phyloP scores from a whole-genome alignment of 2,113 vertebrate species.

The Pangasianodon hypophthalmus region DNA sequence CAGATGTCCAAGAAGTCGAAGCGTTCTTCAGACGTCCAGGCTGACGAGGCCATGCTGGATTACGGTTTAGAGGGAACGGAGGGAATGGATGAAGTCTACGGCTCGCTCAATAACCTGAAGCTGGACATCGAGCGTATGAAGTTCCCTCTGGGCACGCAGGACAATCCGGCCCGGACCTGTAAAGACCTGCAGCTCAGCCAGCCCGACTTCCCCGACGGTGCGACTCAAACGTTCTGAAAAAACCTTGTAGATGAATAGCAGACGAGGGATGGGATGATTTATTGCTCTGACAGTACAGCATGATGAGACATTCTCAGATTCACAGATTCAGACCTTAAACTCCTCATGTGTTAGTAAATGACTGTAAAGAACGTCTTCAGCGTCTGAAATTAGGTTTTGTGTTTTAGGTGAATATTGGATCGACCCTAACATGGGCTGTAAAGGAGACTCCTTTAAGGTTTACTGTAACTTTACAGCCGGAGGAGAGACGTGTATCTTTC shows the following conservation, averaged over 20 bases:
- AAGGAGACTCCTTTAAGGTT: conserved; percentile 93
- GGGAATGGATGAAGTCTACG: conserved; percentile 94
- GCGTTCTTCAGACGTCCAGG: conserved; percentile 84
- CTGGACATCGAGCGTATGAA: conserved; percentile 96
- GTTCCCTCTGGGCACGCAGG: conserved; percentile 92
- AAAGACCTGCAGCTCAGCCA: conserved; percentile 95
- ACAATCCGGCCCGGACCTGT: conserved; percentile 93
- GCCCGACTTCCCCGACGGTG: conserved; percentile 92
- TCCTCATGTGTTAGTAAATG: background rate
- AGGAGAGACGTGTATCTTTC: conserved; percentile 95
- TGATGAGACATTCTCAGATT: background rate
- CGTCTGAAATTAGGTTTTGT: background rate
- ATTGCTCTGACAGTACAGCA: background rate
- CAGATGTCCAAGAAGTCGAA: conserved; percentile 82
- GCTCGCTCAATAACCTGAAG: conserved; percentile 91
- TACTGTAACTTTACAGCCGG: conserved; percentile 97
- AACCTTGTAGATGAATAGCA: background rate
- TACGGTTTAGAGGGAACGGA: conserved; percentile 74
- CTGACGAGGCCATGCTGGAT: conserved; percentile 81
- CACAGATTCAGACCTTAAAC: background rate
- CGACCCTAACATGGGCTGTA: conserved; percentile 97
- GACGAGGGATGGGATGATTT: background rate
- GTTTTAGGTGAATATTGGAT: conserved; percentile 92
- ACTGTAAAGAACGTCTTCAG: background rate
- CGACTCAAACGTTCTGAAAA: conserved; percentile 25